These are phyloP conservation scores for Flexamia atlantica DNA, from an alignment of 2,888 invertebrate genomes.

Conservation along the genomic window DNA sequence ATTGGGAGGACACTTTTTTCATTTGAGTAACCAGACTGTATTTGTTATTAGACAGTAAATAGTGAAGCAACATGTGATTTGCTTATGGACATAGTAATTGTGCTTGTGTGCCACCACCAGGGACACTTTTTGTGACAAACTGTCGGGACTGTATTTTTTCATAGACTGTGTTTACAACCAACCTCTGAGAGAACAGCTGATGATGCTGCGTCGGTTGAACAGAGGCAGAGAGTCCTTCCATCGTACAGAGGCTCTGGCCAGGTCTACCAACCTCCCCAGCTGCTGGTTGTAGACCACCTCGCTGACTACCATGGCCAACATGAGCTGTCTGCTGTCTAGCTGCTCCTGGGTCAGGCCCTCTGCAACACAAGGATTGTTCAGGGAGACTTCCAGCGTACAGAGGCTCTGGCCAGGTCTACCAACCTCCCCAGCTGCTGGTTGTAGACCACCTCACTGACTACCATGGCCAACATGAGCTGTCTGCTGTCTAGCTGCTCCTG, in stretches of 20 bases:
- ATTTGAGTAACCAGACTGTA: too few species aligned
- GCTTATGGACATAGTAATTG: too few species aligned
- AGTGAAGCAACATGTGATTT: too few species aligned
- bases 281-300: constrained; percentile 66
- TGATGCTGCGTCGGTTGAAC: constrained; percentile 65
- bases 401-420: constrained; percentile 62
- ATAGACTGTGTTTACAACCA: too few species aligned
- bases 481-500: constrained; percentile 37
- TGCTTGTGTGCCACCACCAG: too few species aligned
- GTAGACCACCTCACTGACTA: constrained; percentile 64
- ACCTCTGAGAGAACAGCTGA: constrained; percentile 56
- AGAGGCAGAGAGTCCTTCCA: constrained; percentile 65
- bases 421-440: constrained; percentile 65
- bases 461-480: constrained; percentile 53
- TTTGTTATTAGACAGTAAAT: too few species aligned
- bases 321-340: constrained; percentile 45
- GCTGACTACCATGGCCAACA: constrained; percentile 53
- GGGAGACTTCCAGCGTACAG: constrained; percentile 65
- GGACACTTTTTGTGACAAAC: too few species aligned
- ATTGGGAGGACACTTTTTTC: too few species aligned
- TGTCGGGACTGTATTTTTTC: too few species aligned
- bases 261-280: constrained; percentile 63
- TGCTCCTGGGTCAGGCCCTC: constrained; percentile 36
- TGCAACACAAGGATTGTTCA: too few species aligned
- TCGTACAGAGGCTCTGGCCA: constrained; percentile 62